Evolutionary conservation across 2,113 vertebrate genomes (phyloP), one percentile per base, ranked within the genome.

Genomic region (Ammodramus savannarum): DNA sequence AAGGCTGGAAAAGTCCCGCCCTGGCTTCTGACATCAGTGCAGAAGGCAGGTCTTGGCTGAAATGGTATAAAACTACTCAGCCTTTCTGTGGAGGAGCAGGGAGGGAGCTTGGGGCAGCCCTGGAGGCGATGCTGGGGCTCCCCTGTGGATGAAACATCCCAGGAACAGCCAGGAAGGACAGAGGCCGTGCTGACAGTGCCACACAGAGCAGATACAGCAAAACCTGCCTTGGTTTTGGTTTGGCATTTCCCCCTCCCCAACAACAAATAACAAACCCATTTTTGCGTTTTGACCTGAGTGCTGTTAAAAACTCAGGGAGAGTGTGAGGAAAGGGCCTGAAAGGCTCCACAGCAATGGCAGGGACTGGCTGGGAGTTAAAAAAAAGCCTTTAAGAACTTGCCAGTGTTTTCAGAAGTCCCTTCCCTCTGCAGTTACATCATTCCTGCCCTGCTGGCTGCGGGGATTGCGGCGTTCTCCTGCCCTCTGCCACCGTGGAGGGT

Each of bases 1-100:
- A 95, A 61, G 68, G 69, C 97, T 96, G 93, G 63, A 84, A 55
- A 95, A 97, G 91, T 97, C 94, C 97, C 96, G 95, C 98, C 98
- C 96, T 95, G 93, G n/a, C 8, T 88, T 93, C 95, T 97, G 95
- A 97, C 94, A 96, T 97, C 96, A 97, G 87, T 89, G 94, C 91
- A 88, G 95, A 90, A 96, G 96, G 96, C 93, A 96, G 96, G 94
- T 94, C 96, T 85, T 93, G 93, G 71, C 68, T 89, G 85, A 32
- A 71, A 14, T 4, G 3, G 32, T 80, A 96, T 92, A 94, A 96
- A 95, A 85, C 71, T 51, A 29, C 68, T 69, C 66, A 10, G 44
- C 17, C n/a, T 39, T 58, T 26, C 52, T 44, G 85, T 6, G 31
- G 29, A 59, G 80, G 67, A 87, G 68, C 63, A 3, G 34, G 77